These are phyloP conservation scores for Coilia nasus DNA, from an alignment of 2,797 vertebrate species.

Conservation along the genomic window DNA sequence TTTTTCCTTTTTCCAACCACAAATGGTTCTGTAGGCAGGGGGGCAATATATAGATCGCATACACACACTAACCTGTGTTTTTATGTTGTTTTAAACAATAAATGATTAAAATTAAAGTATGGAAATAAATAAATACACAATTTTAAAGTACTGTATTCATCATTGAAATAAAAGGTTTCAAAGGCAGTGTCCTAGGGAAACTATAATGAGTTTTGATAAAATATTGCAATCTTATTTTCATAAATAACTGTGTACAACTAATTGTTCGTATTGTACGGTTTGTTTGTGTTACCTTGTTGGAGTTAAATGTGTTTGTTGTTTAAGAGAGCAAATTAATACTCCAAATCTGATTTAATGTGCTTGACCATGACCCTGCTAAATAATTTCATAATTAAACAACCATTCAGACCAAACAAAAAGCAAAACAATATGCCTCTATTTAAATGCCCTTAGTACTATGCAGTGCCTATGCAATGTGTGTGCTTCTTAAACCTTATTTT, in stretches of 20 bases:
- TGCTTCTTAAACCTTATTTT: neutral
- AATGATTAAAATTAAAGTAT: too few relatives aligned
- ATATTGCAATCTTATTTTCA: neutral
- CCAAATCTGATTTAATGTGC: too few relatives aligned
- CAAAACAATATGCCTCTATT: neutral
- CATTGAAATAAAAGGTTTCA: neutral
- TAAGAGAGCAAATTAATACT: too few relatives aligned
- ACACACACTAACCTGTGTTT: slow-evolving; percentile 39
- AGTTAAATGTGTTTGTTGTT: neutral
- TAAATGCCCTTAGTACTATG: neutral
- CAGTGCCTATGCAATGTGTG: neutral
- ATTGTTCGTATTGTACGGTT: neutral
- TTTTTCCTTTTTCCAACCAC: slow-evolving; percentile 62
- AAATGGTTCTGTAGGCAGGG: slow-evolving; percentile 73
- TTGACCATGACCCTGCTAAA: too few relatives aligned
- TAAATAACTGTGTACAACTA: neutral
- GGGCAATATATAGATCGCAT: slow-evolving; percentile 53
- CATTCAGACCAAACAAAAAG: too few relatives aligned
- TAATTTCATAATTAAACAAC: too few relatives aligned
- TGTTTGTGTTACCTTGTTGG: neutral
- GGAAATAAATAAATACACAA: too few relatives aligned
- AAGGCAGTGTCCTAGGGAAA: neutral
- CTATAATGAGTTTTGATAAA: neutral
- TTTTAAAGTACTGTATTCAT: too few relatives aligned
- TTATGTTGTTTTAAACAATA: slow-evolving; percentile 49